Base-by-base conservation (phyloP, 2,113 vertebrate species). In the Callipepla squamata region DNA sequence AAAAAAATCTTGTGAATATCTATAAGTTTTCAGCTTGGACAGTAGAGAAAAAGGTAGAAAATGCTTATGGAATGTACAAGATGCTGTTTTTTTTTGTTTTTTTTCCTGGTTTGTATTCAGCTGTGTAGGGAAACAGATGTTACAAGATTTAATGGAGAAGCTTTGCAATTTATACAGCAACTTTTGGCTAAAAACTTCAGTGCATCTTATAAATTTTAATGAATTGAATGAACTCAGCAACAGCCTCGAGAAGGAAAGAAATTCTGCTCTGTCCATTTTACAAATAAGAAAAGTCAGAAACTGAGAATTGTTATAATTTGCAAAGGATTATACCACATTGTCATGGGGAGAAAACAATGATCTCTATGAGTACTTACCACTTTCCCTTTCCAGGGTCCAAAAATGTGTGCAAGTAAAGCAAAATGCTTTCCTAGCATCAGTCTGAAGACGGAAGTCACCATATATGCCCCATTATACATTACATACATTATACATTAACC, bases 191-290 rank as follows among this genome's bases (percentile, higher is more conserved):
- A 93, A 94, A 85, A 21, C 72, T 80, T 70, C 38, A 91, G 63
- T 80, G 30, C 40, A 15, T 59, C 70, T 93, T 91, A 95, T 82
- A 89, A 80, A 93, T 96, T 80, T 96, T 93, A 94, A 95, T 94
- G 72, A 89, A 50, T 38, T 88, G 51, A 82, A 28, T 88, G 51
- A 79, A 28, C 28, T 85, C 79, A 44, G 36, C 50, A 85, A 68
- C 50, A 91, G 38, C 59, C 51, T 85, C 85, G 51, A 74, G 79
- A 91, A 40, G 22, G 40, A 77, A 23, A 93, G 42, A 92, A 83
- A 32, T 89, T 85, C 42, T 82, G 67, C 55, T 65, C 4, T 65
- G 79, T 85, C 76, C 85, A 51, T 82, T 87, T 92, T 85, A 78
- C 42, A 78, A 92, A 77, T 30, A 80, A 74, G 32, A 91, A 85